Conservation (phyloP, 2,113 vertebrate genomes). For the Alosa alosa region DNA sequence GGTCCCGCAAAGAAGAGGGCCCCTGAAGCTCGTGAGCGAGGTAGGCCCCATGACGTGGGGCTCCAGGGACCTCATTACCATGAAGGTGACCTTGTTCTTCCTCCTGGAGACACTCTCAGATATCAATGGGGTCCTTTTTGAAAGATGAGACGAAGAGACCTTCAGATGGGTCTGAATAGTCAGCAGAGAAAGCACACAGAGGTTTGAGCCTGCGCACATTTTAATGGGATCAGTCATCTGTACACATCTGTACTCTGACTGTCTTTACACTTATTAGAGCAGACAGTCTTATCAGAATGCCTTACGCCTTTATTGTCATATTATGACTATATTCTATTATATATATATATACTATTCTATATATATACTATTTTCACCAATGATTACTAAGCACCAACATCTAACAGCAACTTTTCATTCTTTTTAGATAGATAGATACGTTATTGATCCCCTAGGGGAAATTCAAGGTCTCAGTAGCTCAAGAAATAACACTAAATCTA, state of each 20-base stretch:
- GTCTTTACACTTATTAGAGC: too few species aligned
- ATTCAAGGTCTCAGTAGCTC: too few species aligned
- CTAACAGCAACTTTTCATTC: too few species aligned
- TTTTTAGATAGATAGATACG: too few species aligned
- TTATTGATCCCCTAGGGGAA: too few species aligned
- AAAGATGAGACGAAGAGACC: not conserved
- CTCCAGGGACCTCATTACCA: constrained; percentile 65
- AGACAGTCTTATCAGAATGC: too few species aligned
- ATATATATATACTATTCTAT: too few species aligned
- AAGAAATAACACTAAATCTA: too few species aligned
- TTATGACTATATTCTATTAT: too few species aligned
- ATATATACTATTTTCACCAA: too few species aligned
- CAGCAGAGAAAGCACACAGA: not conserved
- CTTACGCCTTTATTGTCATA: too few species aligned
- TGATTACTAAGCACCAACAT: too few species aligned
- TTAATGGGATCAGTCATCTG: not conserved
- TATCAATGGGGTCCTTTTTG: not conserved
- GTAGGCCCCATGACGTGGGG: constrained; percentile 36
- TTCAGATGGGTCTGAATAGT: not conserved
- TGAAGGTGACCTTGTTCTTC: constrained; percentile 55
- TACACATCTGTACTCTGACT: not conserved
- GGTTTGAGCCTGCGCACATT: not conserved
- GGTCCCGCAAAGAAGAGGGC: not conserved
- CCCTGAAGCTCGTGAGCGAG: not conserved
- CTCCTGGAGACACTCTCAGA: constrained; percentile 17